phyloP scores from a whole-genome alignment of 2,888 invertebrate species.

The Heteromurus nitidus region DNA sequence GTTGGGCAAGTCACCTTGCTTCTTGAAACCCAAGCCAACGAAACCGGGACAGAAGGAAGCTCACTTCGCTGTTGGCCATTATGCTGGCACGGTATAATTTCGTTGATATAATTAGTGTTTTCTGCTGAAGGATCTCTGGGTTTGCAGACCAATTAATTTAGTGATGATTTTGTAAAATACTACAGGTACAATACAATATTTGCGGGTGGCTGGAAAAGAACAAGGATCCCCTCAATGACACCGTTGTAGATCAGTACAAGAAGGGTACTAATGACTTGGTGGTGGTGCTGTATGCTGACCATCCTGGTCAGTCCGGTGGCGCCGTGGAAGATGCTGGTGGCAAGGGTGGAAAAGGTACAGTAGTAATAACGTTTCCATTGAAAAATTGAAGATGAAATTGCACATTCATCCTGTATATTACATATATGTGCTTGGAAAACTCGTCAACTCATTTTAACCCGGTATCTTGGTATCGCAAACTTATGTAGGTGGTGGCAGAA shows the following conservation, averaged over 20 bases:
- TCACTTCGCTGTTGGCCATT: slow-evolving; percentile 67
- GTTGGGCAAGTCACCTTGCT: slow-evolving; percentile 66
- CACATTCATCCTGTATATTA: background rate
- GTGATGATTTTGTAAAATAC: too few species aligned
- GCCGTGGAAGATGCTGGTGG: slow-evolving; percentile 28
- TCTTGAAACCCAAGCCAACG: slow-evolving; percentile 67
- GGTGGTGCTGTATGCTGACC: slow-evolving; percentile 75
- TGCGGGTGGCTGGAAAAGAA: slow-evolving; percentile 78
- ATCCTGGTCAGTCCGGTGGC: slow-evolving; percentile 73
- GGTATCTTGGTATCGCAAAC: background rate
- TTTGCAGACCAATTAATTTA: too few species aligned
- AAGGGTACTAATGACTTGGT: slow-evolving; percentile 75
- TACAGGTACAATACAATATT: slow-evolving; percentile 61
- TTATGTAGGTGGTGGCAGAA: slow-evolving; percentile 84
- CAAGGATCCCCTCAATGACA: slow-evolving; percentile 80
- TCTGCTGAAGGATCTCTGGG: too few species aligned
- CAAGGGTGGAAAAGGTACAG: slow-evolving; percentile 60
- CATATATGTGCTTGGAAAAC: too few species aligned
- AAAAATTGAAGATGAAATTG: too few species aligned
- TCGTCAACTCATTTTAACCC: too few species aligned
- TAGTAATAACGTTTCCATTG: too few species aligned
- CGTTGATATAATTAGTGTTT: too few species aligned
- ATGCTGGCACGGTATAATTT: slow-evolving; percentile 65
- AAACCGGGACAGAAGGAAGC: slow-evolving; percentile 65
- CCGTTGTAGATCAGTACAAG: slow-evolving; percentile 77